Base-by-base conservation (phyloP, 2,888 invertebrate genomes). In the Lasioglossum vierecki region DNA sequence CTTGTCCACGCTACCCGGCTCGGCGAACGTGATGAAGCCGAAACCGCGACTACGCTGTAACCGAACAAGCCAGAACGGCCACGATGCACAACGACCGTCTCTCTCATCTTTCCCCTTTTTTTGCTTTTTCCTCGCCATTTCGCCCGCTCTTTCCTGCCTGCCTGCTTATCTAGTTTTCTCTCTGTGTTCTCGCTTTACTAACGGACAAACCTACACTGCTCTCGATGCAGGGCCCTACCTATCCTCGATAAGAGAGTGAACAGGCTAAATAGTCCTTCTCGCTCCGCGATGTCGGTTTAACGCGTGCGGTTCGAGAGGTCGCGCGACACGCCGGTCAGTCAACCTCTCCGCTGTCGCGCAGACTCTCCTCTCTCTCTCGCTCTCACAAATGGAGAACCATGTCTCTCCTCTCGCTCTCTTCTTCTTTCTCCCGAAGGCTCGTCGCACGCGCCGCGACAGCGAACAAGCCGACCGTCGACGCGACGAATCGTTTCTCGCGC, bases 21-120 rank as follows among this genome's bases (percentile, higher is more conserved):
- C 98, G 95, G 98, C 97, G 96, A 98, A 98, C 93, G 98, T 98
- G 95, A 98, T 98, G 96, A 98, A 98, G 94, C 98, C 98, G 95
- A 98, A 98, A 94, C 98, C 98, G 95, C 98, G 97, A 96, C 98
- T 98, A 95, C 98, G 97, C 98, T 98, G 97, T 94, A 96, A 90
- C 91, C 90, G 89, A 90, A 89, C 89, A 90, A 91, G 86, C 88
- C 90, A 91, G 91, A 91, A 91, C 90, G 90, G 90, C 88, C 90
- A 91, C 91, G 91, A 91, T 91, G 90, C 90, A 91, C 90, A 90
- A 81, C 80, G 81, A 88, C 90, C 82, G 90, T 90, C 90, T 90
- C 83, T 88, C 78, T 83, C 79, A 79, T 80, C 49, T 76, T 79
- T 73, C 63, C 73, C 81, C 39, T 53, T 76, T 15, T 53, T 71